Percentiles rank a stretch among this genome's conserved stretches.
phyloP scores from a whole-genome alignment of 2,888 invertebrate species.

The Anorthoa munda region DNA sequence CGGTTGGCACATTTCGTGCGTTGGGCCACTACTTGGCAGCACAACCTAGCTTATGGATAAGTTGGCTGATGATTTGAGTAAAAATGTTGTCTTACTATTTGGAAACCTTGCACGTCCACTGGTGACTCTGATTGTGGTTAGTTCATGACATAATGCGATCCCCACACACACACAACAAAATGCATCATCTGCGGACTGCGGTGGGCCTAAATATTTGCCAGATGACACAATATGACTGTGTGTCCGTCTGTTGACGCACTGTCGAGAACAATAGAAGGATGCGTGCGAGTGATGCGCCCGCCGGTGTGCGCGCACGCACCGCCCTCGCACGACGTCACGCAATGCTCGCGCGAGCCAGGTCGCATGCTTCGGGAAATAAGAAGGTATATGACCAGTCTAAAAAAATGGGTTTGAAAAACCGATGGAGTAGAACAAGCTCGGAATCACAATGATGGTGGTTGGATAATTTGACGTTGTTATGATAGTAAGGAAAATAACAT shows the following conservation, averaged over 20 bases:
- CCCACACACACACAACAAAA: not conserved
- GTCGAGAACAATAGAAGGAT: conserved; percentile 66
- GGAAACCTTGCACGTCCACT: conserved; percentile 5
- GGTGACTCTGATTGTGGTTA: conserved; percentile 33
- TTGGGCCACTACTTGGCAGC: not conserved
- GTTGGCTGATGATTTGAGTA: not conserved
- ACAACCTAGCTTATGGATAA: not conserved
- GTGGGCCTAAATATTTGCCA: conserved; percentile 37
- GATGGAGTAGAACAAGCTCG: not conserved
- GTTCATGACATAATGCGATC: conserved; percentile 16
- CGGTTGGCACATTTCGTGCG: not conserved
- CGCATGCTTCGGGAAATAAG: conserved; percentile 2
- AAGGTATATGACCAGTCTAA: conserved; percentile 8
- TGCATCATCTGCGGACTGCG: conserved; percentile 27
- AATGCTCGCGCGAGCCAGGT: not conserved
- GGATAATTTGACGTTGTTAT: not conserved
- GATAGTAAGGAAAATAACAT: not conserved
- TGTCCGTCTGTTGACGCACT: conserved; percentile 57
- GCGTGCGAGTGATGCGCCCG: conserved; percentile 43
- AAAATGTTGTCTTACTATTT: not conserved
- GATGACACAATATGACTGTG: conserved; percentile 48
- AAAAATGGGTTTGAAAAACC: not conserved
- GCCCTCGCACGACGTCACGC: conserved; percentile 37
- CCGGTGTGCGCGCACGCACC: conserved; percentile 42
- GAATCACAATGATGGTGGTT: too few species aligned